phyloP scores from a whole-genome alignment of 2,113 vertebrate genomes.

The Heptranchias perlo region DNA sequence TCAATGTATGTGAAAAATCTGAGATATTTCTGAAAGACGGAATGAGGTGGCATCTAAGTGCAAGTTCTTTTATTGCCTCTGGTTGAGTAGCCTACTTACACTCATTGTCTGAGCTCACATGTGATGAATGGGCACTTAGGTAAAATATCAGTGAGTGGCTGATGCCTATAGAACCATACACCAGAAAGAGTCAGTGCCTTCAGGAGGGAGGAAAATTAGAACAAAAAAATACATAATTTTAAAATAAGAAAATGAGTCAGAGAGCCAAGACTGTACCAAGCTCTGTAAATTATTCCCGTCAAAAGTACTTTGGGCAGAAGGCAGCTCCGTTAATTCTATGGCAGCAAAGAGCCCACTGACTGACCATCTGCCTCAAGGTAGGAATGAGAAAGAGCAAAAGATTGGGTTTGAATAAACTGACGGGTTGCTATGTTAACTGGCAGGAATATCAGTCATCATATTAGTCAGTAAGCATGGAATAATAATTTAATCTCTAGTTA shows the following conservation, averaged over 20 bases:
- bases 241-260: slow-evolving; percentile 8
- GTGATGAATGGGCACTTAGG: not conserved
- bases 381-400: not conserved
- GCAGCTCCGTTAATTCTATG: not conserved
- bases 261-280: not conserved
- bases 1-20: not conserved
- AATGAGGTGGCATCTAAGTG: not conserved
- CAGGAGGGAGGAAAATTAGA: not conserved
- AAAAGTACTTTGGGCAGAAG: not conserved
- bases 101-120: not conserved
- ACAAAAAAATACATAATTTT: not conserved
- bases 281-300: not conserved
- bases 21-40: not conserved
- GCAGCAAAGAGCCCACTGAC: not conserved
- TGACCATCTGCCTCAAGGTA: not conserved
- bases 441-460: not conserved
- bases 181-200: not conserved
- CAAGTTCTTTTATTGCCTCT: not conserved
- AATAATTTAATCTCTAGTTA: not conserved
- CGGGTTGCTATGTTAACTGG: not conserved
- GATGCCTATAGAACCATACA: not conserved
- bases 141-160: not conserved
- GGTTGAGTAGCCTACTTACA: not conserved
- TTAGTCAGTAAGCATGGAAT: not conserved
- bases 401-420: not conserved